Evolutionary conservation across 2,797 vertebrate species (phyloP).

Genomic region (Semotilus atromaculatus): DNA sequence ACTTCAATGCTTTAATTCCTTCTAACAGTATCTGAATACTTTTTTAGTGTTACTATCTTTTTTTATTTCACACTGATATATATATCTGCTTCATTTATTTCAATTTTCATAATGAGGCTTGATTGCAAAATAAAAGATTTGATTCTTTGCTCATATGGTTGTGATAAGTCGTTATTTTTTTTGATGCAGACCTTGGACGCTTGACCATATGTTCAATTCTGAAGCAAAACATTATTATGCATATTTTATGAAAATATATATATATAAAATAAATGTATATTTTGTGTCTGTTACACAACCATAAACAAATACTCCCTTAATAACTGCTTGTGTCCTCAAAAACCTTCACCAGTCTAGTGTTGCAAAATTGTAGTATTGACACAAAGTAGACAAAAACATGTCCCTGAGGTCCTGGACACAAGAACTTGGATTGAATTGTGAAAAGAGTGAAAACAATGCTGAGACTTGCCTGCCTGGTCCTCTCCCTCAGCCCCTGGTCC

Average conservation of each 20-base stretch:
- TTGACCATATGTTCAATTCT: not conserved
- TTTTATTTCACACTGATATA: slow-evolving; percentile 1
- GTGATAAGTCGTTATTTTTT: not conserved
- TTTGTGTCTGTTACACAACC: not conserved
- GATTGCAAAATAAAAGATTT: not conserved
- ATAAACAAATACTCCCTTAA: not conserved
- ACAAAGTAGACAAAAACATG: slow-evolving; percentile 9
- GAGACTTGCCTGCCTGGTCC: slow-evolving; percentile 88
- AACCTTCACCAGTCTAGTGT: slow-evolving; percentile 3
- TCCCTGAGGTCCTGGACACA: not conserved
- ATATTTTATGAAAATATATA: not conserved
- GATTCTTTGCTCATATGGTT: not conserved
- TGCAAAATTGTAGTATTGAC: not conserved
- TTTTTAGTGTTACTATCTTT: not conserved
- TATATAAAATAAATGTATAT: not conserved
- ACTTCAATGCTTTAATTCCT: not conserved
- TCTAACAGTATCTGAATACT: not conserved
- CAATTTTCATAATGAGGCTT: slow-evolving; percentile 16
- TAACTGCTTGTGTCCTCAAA: not conserved
- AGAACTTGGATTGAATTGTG: not conserved
- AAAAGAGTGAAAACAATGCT: not conserved
- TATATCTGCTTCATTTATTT: slow-evolving; percentile 11
- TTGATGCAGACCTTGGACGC: not conserved
- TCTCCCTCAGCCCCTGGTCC: slow-evolving; percentile 90
- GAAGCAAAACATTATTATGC: not conserved